Conservation (phyloP, 1,140 invertebrate species). For the Hycleus phaleratus region DNA sequence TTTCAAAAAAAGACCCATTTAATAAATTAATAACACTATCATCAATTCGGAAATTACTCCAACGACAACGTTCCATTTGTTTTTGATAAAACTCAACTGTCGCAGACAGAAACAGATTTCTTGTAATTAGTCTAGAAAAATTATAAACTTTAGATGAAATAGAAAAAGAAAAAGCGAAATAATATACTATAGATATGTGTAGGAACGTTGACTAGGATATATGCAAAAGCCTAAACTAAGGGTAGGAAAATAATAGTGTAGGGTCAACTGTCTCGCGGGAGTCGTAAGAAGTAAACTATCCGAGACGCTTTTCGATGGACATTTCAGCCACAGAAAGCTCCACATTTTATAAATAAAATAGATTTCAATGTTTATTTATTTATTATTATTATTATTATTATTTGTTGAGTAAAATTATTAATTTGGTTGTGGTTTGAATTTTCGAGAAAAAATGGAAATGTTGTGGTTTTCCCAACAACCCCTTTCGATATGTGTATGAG, state of each 20-base stretch:
- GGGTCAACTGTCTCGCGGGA: conserved; percentile 41
- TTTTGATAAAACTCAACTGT: no score
- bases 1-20: not conserved
- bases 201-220: conserved; percentile 25
- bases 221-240: conserved; percentile 38
- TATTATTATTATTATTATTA: not conserved
- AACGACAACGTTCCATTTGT: no score
- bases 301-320: conserved; percentile 35
- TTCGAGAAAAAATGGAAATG: no score
- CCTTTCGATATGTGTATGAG: no score
- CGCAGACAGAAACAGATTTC: no score
- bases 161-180: no score
- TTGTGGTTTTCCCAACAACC: not conserved
- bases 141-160: no score
- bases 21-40: conserved; percentile 9
- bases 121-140: no score
- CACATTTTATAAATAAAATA: conserved; percentile 35
- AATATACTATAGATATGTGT: no score
- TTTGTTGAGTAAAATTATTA: no score
- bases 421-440: no score
- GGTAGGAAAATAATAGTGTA: conserved; percentile 43
- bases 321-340: conserved; percentile 32
- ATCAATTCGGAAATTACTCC: no score
- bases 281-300: conserved; percentile 41
- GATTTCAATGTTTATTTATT: conserved; percentile 11